phyloP scores from a whole-genome alignment of 2,888 invertebrate species.

The Crioceris asparagi region DNA sequence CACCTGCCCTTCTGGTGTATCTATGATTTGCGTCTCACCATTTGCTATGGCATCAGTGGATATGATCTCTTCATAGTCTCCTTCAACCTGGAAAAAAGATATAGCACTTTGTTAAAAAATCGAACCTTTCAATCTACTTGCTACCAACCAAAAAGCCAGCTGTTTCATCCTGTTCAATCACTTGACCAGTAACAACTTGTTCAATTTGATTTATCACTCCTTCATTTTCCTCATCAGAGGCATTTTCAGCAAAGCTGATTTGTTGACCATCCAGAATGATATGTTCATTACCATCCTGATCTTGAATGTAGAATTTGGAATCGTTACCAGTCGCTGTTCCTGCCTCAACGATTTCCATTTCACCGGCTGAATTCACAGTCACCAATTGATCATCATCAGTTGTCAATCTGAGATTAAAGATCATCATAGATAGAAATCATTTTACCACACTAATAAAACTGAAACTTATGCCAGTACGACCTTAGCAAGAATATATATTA shows the following conservation, averaged over 20 bases:
- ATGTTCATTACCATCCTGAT: constrained; percentile 38
- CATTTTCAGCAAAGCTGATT: constrained; percentile 31
- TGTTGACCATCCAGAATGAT: constrained; percentile 37
- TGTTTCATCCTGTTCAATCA: too few species aligned
- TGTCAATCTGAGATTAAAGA: constrained; percentile 37
- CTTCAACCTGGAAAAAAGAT: constrained; percentile 17
- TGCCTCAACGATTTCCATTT: constrained; percentile 33
- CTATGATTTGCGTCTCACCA: constrained; percentile 36
- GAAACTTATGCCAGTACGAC: too few species aligned
- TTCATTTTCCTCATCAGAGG: constrained; percentile 25
- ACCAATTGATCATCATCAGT: constrained; percentile 43
- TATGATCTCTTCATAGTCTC: constrained; percentile 30
- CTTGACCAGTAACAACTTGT: constrained; percentile 19
- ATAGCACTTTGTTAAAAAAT: too few species aligned
- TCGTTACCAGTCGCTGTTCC: constrained; percentile 23
- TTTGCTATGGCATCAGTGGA: constrained; percentile 27
- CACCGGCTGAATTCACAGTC: constrained; percentile 34
- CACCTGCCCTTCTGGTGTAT: constrained; percentile 35
- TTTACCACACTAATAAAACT: neutral
- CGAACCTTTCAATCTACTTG: too few species aligned
- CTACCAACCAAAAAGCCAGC: too few species aligned
- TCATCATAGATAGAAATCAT: neutral
- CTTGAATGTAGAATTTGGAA: constrained; percentile 43
- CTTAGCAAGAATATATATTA: too few species aligned
- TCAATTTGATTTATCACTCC: constrained; percentile 24